Conservation (phyloP, 2,888 invertebrate species). For the Theretra japonica region DNA sequence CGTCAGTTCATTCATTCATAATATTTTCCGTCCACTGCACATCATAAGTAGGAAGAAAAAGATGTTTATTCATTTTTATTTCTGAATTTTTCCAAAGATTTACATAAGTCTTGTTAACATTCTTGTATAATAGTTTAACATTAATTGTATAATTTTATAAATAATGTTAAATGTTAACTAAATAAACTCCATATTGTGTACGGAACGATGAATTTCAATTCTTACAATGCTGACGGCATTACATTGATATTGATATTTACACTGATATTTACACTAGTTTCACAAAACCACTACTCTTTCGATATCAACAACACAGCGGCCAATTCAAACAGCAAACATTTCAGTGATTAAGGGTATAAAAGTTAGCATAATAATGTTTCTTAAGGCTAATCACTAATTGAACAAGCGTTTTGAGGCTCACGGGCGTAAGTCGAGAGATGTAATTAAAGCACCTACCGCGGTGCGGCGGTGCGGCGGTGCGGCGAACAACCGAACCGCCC, state of each 20-base stretch:
- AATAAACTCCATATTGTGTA: too few relatives aligned
- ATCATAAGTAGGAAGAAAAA: background rate
- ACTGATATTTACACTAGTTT: background rate
- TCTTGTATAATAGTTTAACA: too few relatives aligned
- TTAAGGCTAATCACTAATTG: slow-evolving; percentile 79
- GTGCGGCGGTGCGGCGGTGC: slow-evolving; percentile 63
- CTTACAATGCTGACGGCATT: too few relatives aligned
- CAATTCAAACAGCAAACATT: background rate
- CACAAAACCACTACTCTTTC: background rate
- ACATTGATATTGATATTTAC: background rate
- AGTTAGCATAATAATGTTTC: slow-evolving; percentile 70
- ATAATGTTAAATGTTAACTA: too few relatives aligned
- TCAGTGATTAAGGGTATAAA: slow-evolving; percentile 11
- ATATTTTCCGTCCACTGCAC: background rate
- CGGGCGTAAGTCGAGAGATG: slow-evolving; percentile 79
- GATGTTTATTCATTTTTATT: background rate
- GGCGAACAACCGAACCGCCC: slow-evolving; percentile 44
- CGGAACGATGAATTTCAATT: too few relatives aligned
- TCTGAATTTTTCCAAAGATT: background rate
- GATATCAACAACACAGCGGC: background rate
- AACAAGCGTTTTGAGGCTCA: slow-evolving; percentile 81
- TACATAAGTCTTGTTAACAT: background rate
- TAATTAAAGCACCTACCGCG: slow-evolving; percentile 82
- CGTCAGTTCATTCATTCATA: background rate
- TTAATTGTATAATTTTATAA: too few relatives aligned